Percentiles rank a stretch among this genome's conserved stretches.
These are phyloP conservation scores for Macrotis lagotis DNA, from an alignment of 2,113 vertebrate genomes.

Conservation along the genomic window DNA sequence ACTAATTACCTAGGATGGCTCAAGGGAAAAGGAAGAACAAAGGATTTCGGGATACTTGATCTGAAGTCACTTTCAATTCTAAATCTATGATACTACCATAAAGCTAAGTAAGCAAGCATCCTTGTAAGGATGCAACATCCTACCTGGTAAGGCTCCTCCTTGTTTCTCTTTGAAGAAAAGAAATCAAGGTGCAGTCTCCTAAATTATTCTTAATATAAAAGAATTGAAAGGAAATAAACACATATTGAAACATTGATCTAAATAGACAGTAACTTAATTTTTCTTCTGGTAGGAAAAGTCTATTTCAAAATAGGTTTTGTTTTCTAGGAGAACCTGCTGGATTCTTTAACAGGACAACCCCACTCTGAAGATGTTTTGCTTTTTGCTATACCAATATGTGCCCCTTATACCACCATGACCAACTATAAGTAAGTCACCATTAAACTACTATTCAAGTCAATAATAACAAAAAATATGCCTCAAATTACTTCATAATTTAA, in stretches of 20 bases:
- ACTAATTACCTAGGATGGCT: no score
- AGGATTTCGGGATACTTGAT: no score
- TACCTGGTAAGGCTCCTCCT: neutral
- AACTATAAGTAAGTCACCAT: slow-evolving; percentile 91
- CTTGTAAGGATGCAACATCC: neutral
- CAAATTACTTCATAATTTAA: neutral
- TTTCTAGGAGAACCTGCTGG: slow-evolving; percentile 90
- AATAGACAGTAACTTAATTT: neutral
- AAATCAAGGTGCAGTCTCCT: neutral
- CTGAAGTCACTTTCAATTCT: neutral
- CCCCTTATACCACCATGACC: slow-evolving; percentile 93
- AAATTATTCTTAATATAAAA: neutral
- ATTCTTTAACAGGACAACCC: slow-evolving; percentile 93
- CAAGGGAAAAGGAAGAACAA: no score
- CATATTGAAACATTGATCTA: neutral
- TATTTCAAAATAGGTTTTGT: neutral
- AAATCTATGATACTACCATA: neutral
- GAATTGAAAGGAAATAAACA: slow-evolving; percentile 15
- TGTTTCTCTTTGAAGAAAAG: neutral
- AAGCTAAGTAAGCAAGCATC: neutral
- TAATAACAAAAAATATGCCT: accelerated
- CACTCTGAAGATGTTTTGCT: slow-evolving; percentile 92
- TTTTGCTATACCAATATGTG: slow-evolving; percentile 94
- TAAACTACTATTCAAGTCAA: accelerated
- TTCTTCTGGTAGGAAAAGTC: slow-evolving; percentile 39